A percentile compares a stretch with the other conserved stretches of the same genome.
These are phyloP conservation scores for Syngnathus typhle DNA, from an alignment of 2,113 vertebrate genomes.

Conservation along the genomic window DNA sequence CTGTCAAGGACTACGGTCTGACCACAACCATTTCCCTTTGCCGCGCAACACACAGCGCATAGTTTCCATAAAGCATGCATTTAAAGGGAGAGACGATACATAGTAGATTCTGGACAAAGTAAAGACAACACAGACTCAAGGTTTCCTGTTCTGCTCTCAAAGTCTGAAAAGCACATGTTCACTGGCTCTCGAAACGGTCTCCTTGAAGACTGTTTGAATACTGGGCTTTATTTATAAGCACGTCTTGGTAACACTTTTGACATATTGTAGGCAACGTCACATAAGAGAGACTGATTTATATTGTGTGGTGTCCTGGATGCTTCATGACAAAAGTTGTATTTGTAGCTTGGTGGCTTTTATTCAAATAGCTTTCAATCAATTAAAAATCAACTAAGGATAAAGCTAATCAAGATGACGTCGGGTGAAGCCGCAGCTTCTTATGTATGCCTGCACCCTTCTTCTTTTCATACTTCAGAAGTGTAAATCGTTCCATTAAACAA, in stretches of 20 bases:
- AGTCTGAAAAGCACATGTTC: slow-evolving; percentile 47
- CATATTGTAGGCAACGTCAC: background rate
- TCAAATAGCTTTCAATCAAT: background rate
- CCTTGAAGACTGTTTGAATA: background rate
- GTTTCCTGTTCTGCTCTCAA: slow-evolving; percentile 23
- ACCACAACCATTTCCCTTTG: slow-evolving; percentile 72
- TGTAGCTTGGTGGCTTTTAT: too few species aligned
- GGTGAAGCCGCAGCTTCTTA: background rate
- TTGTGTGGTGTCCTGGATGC: background rate
- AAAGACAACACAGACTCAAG: slow-evolving; percentile 41
- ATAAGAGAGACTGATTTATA: background rate
- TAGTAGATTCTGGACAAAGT: slow-evolving; percentile 56
- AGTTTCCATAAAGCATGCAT: slow-evolving; percentile 65
- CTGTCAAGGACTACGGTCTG: slow-evolving; percentile 63
- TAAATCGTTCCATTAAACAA: too few species aligned
- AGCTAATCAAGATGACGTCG: too few species aligned
- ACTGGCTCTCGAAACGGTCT: slow-evolving; percentile 16
- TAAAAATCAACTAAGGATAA: too few species aligned
- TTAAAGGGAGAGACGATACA: slow-evolving; percentile 59
- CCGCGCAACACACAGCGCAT: slow-evolving; percentile 60
- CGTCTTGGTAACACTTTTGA: background rate
- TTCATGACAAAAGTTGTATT: background rate
- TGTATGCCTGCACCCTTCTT: too few species aligned
- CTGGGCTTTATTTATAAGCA: background rate
- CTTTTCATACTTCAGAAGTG: too few species aligned